Conservation (phyloP, 2,113 vertebrate species). For the Desmodus rotundus region DNA sequence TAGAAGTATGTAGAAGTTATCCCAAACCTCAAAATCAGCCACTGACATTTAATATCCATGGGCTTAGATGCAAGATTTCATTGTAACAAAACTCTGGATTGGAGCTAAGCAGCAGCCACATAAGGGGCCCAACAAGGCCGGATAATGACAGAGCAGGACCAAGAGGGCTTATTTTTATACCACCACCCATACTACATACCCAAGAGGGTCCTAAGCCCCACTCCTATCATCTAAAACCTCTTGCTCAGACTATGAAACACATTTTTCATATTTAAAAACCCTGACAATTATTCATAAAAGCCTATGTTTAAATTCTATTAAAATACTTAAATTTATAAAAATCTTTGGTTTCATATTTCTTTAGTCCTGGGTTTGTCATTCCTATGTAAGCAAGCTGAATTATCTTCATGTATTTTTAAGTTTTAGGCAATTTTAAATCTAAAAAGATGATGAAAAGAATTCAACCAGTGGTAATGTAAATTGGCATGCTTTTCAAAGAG, state of each 20-base stretch:
- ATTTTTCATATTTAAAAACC: neutral
- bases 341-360: neutral
- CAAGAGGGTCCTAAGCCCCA: neutral
- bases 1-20: neutral
- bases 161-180: neutral
- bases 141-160: neutral
- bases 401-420: neutral
- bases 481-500: neutral
- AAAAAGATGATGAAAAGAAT: constrained; percentile 11
- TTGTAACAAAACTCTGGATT: neutral
- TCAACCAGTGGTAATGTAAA: neutral
- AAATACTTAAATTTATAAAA: neutral
- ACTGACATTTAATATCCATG: neutral
- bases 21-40: neutral
- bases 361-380: neutral
- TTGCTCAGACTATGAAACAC: neutral
- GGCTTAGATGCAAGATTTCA: neutral
- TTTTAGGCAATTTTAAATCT: neutral
- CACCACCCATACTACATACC: neutral
- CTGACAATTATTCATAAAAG: neutral
- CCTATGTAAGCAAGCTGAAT: neutral
- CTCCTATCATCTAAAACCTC: neutral
- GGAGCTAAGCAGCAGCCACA: neutral
- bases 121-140: neutral
- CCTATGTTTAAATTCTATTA: neutral